phyloP scores from a whole-genome alignment of 2,888 invertebrate species.

The Disparrhopalites patrizii region DNA sequence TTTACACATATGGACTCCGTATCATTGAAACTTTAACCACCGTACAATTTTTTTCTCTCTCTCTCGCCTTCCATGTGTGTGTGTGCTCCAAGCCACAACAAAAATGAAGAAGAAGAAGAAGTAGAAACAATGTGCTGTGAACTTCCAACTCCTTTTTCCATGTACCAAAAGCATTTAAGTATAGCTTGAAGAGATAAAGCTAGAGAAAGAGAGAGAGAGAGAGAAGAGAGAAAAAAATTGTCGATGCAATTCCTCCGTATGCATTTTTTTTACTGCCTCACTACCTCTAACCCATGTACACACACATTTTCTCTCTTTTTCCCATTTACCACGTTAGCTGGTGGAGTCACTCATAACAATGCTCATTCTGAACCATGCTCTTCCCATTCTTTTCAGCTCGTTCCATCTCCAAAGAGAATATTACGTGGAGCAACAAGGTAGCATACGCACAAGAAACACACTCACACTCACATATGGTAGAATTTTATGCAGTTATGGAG shows the following conservation, averaged over 20 bases:
- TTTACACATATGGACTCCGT: too few relatives aligned
- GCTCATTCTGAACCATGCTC: too few relatives aligned
- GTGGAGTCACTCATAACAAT: slow-evolving; percentile 5
- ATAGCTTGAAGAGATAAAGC: not conserved
- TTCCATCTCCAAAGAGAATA: too few relatives aligned
- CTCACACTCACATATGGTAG: not conserved
- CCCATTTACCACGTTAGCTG: too few relatives aligned
- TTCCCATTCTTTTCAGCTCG: too few relatives aligned
- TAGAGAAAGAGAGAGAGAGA: not conserved
- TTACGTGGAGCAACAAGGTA: not conserved
- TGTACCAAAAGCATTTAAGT: not conserved
- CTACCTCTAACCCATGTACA: too few relatives aligned
- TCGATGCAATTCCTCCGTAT: slow-evolving; percentile 17
- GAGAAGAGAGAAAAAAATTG: not conserved
- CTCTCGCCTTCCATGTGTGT: not conserved
- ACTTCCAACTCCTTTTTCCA: not conserved
- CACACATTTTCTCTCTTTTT: too few relatives aligned
- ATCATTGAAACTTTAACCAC: slow-evolving; percentile 12
- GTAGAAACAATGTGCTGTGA: not conserved
- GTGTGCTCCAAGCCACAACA: slow-evolving; percentile 2
- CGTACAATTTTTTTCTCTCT: slow-evolving; percentile 3
- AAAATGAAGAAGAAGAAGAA: not conserved
- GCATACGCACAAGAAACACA: not conserved
- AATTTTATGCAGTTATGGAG: not conserved
- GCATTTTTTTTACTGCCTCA: too few relatives aligned